Conservation (phyloP, 2,888 invertebrate genomes). For the Himalopsyche tibetana region DNA sequence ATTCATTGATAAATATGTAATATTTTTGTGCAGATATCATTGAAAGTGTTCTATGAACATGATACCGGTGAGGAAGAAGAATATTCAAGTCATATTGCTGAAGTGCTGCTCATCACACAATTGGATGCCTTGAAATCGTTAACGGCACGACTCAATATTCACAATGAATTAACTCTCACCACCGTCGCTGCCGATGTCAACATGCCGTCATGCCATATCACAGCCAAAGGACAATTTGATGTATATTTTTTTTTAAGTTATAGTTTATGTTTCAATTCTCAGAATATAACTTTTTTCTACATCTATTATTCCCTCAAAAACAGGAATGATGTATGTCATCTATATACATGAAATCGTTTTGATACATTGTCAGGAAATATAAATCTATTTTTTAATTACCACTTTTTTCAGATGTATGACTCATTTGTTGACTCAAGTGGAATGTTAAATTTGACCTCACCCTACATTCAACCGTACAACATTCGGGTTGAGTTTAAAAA, state of each 20-base stretch:
- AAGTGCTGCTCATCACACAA: slow-evolving; percentile 72
- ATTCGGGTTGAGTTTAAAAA: slow-evolving; percentile 82
- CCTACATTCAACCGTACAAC: slow-evolving; percentile 80
- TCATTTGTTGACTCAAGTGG: slow-evolving; percentile 80
- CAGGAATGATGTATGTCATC: no score
- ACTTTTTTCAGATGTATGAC: slow-evolving; percentile 76
- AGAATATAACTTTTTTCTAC: no score
- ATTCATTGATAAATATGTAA: not conserved
- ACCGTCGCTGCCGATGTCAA: slow-evolving; percentile 73
- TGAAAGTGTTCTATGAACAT: slow-evolving; percentile 72
- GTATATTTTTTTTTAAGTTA: slow-evolving; percentile 66
- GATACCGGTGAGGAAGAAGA: slow-evolving; percentile 74
- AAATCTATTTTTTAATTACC: no score
- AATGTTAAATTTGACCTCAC: slow-evolving; percentile 80
- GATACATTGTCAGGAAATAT: no score
- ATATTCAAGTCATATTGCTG: slow-evolving; percentile 72
- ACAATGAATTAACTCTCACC: slow-evolving; percentile 73
- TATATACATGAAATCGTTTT: no score
- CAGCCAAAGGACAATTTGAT: slow-evolving; percentile 73
- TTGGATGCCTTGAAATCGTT: slow-evolving; percentile 72
- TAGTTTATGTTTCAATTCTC: not conserved
- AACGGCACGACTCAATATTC: slow-evolving; percentile 70
- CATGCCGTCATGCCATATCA: slow-evolving; percentile 74
- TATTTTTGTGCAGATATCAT: slow-evolving; percentile 71
- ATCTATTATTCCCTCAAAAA: no score